Percentiles rank a stretch among this genome's conserved stretches.
phyloP scores from a whole-genome alignment of 2,888 invertebrate genomes.

The Pherbina coryleti region DNA sequence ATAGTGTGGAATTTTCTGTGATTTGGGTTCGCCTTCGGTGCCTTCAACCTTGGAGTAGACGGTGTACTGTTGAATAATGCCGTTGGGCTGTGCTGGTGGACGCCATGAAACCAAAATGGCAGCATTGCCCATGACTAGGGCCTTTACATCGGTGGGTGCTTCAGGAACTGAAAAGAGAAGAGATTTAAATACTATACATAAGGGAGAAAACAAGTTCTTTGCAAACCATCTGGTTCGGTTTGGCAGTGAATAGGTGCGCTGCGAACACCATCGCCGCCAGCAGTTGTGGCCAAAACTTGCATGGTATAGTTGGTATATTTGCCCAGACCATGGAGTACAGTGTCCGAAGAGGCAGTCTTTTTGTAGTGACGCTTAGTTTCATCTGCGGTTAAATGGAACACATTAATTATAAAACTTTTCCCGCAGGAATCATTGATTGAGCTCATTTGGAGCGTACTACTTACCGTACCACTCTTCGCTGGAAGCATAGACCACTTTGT shows the following conservation, averaged over 20 bases:
- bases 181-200: neutral
- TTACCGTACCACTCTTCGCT: conserved; percentile 93
- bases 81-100: conserved; percentile 92
- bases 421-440: conserved; percentile 68
- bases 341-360: conserved; percentile 92
- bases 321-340: conserved; percentile 91
- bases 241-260: conserved; percentile 84
- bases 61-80: conserved; percentile 92
- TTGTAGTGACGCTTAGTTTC: conserved; percentile 92
- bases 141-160: conserved; percentile 92
- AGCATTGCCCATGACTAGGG: conserved; percentile 90
- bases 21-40: conserved; percentile 76
- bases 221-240: conserved; percentile 93
- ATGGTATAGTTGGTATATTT: conserved; percentile 97
- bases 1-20: conserved; percentile 84
- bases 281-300: conserved; percentile 94
- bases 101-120: conserved; percentile 95
- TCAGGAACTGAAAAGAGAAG: conserved; percentile 81
- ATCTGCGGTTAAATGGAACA: conserved; percentile 71
- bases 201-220: rapidly evolving
- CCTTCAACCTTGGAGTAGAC: conserved; percentile 87
- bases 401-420: neutral
- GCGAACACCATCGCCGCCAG: conserved; percentile 94
- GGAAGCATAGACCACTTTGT: conserved; percentile 93
- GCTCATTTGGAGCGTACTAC: conserved; percentile 63